Base-by-base conservation (phyloP, 92 coral and sea anemone genomes). In the Heliopora coerulea region DNA sequence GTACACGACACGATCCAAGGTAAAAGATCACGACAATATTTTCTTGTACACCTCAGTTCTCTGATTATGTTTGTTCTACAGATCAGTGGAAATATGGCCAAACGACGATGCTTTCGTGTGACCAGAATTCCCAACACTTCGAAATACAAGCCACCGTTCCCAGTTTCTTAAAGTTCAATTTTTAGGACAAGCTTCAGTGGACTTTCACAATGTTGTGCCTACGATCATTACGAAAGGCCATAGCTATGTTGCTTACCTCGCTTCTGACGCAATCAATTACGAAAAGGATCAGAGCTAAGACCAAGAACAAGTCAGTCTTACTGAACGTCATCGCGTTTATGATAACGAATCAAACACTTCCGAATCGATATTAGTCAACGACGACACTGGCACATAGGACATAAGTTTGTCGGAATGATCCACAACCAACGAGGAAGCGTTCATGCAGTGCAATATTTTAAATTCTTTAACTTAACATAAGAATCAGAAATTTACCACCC, bases 401-500 rank as follows among this genome's bases (percentile, higher is more conserved):
- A 37, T 6, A 46, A 46, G n/a, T n/a, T n/a, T 15, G 52, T 46
- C 15, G 52, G 7, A 46, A 37, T 46, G n/a, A 2, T 46, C 15
- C 15, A n/a, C 15, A 10, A n/a, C 14, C 2, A 46, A 2, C 21
- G 20, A 49, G 29, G 39, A 34, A 21, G 31, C 52, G 39, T 24
- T 63, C 70, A 40, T 37, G 70, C 70, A 52, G 23, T 21, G 20
- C 70, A 32, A n/a, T 63, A 39, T 19, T 63, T 28, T 1, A 37
- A 39, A n/a, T n/a, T n/a, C n/a, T n/a, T n/a, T n/a, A 18, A 0
- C 39, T 63, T 39, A 19, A 52, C 70, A 34, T 63, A 34, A 39
- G 49, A 61, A 63, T 39, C n/a, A 20, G 25, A 30, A 37, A n/a
- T 32, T 10, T 37, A n/a, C 15, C 10, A 63, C 19, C 46, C 70